Percentiles rank a stretch among this genome's conserved stretches.
Evolutionary conservation across 2,797 vertebrate genomes (phyloP).

Genomic region (Limosa lapponica): DNA sequence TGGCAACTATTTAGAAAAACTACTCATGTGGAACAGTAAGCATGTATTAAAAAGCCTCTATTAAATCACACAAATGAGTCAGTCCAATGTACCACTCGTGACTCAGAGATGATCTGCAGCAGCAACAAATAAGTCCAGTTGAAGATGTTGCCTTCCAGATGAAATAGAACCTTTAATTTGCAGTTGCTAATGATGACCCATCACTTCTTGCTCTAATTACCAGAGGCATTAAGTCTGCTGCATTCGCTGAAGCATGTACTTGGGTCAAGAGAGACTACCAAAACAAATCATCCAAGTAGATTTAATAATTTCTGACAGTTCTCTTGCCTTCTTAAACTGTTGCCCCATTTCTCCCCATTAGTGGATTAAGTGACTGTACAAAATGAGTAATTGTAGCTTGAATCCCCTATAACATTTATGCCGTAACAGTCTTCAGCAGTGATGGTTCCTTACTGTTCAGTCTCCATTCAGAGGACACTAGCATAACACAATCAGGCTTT

Average conservation of each 20-base stretch:
- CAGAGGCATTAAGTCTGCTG: constrained; percentile 48
- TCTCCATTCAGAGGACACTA: not conserved
- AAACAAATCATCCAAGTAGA: constrained; percentile 38
- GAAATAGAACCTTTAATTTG: constrained; percentile 47
- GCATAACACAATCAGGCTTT: not conserved
- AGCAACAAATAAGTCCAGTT: constrained; percentile 17
- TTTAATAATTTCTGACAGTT: constrained; percentile 56
- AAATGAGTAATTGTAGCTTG: constrained; percentile 49
- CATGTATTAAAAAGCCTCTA: constrained; percentile 6
- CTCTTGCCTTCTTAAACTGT: constrained; percentile 61
- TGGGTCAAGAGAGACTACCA: constrained; percentile 42
- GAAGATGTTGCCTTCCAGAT: constrained; percentile 46
- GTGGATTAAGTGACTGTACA: constrained; percentile 53
- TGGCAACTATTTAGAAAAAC: constrained; percentile 20
- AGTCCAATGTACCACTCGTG: not conserved
- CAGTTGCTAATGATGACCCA: constrained; percentile 46
- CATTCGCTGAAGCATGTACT: constrained; percentile 43
- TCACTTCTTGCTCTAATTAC: constrained; percentile 59
- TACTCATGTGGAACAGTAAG: constrained; percentile 24
- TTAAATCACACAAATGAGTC: constrained; percentile 55
- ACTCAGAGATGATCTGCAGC: constrained; percentile 40
- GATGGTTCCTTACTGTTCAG: not conserved
- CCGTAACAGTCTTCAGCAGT: not conserved
- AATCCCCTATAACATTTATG: not conserved
- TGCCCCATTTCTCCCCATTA: constrained; percentile 55